Evolutionary conservation across 2,888 invertebrate genomes (phyloP).

Genomic region (Erebia palarica): DNA sequence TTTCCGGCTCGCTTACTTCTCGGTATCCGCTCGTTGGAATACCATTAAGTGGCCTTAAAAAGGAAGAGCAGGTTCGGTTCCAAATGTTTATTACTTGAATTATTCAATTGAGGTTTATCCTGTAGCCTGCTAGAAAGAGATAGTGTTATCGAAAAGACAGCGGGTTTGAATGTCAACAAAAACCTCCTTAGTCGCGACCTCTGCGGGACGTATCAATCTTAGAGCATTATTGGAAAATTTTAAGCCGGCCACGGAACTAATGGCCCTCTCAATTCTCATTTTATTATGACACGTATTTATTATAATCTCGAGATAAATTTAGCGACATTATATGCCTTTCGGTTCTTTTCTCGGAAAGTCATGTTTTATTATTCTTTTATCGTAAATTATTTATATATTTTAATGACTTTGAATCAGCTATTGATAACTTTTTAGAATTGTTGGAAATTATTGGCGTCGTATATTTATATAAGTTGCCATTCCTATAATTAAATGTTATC

Average conservation of each 20-base stretch:
- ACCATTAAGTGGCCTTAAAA: slow-evolving; percentile 44
- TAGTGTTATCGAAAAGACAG: slow-evolving; percentile 17
- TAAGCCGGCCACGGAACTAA: not conserved
- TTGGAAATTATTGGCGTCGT: slow-evolving; percentile 20
- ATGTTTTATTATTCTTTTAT: slow-evolving; percentile 6
- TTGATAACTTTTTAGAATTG: slow-evolving; percentile 22
- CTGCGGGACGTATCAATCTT: slow-evolving; percentile 33
- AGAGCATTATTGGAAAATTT: slow-evolving; percentile 31
- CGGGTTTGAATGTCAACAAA: slow-evolving; percentile 25
- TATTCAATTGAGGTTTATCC: slow-evolving; percentile 48
- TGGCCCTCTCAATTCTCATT: slow-evolving; percentile 1
- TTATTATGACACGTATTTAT: slow-evolving; percentile 15
- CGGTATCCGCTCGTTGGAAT: slow-evolving; percentile 46
- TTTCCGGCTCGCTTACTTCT: slow-evolving; percentile 45
- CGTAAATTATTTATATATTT: not conserved
- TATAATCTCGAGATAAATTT: slow-evolving; percentile 2
- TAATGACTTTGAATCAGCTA: not conserved
- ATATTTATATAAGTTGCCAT: slow-evolving; percentile 31
- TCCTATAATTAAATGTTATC: slow-evolving; percentile 15
- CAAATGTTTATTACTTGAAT: slow-evolving; percentile 50
- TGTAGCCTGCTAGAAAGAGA: slow-evolving; percentile 40
- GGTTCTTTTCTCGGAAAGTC: not conserved
- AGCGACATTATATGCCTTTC: not conserved
- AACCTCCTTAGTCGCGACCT: slow-evolving; percentile 32
- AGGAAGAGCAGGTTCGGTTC: slow-evolving; percentile 45